Percentiles rank a stretch among this genome's conserved stretches.
Evolutionary conservation across 2,888 invertebrate genomes (phyloP).

Genomic region (Leistus spinibarbis): DNA sequence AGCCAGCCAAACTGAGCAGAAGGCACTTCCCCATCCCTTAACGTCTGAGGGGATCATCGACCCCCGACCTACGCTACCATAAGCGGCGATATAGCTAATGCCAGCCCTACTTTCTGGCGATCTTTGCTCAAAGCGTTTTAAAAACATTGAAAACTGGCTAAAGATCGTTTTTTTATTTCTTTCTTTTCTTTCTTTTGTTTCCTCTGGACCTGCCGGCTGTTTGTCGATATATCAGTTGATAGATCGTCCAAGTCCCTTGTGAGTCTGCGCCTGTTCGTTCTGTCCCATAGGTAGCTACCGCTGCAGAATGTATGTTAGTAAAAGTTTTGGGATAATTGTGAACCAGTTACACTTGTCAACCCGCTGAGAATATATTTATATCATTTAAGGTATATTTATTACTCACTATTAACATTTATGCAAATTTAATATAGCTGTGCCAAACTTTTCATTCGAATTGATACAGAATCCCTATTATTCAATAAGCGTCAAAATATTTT

Average conservation of each 20-base stretch:
- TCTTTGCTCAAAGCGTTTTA: too few species aligned
- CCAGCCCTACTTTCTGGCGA: too few species aligned
- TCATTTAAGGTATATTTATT: too few species aligned
- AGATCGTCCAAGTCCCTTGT: background rate
- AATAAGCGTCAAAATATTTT: too few species aligned
- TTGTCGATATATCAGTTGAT: background rate
- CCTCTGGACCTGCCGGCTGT: background rate
- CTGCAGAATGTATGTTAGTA: background rate
- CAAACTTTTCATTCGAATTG: too few species aligned
- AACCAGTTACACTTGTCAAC: background rate
- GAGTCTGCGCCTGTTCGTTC: background rate
- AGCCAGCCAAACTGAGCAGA: background rate
- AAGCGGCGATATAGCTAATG: background rate
- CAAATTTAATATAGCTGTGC: too few species aligned
- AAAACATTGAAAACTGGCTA: background rate
- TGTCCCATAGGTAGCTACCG: background rate
- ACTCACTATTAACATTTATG: too few species aligned
- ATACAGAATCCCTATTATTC: too few species aligned
- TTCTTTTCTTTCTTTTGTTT: background rate
- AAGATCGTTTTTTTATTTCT: background rate
- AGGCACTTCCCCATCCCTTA: background rate
- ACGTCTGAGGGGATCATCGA: background rate
- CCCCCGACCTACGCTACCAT: background rate
- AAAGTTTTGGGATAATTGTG: background rate
- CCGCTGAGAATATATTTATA: background rate